Evolutionary conservation across 2,797 vertebrate genomes (phyloP).

Genomic region (Balearica regulorum): DNA sequence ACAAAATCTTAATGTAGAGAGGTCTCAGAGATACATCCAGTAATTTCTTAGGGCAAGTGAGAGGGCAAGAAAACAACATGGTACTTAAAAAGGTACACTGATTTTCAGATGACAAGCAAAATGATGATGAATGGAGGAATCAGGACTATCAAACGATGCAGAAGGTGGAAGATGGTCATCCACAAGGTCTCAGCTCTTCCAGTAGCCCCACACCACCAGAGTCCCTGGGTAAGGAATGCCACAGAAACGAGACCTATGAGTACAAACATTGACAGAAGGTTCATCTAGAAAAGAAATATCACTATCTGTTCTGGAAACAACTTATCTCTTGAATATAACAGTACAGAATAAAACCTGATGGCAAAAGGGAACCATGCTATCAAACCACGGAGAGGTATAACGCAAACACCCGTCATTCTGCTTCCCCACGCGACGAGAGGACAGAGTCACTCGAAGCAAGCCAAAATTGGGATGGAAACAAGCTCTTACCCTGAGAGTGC

Average conservation of each 20-base stretch:
- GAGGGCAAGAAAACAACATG: background rate
- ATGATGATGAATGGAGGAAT: background rate
- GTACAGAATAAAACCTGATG: background rate
- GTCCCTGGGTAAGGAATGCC: background rate
- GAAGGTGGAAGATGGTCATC: background rate
- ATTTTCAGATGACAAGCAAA: background rate
- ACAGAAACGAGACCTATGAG: background rate
- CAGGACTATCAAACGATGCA: background rate
- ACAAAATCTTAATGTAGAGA: background rate
- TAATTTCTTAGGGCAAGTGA: background rate
- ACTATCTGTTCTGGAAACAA: background rate
- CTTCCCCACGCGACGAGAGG: background rate
- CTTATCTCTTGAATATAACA: background rate
- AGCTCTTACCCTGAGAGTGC: background rate
- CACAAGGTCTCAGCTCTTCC: background rate
- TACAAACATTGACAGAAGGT: rapidly evolving
- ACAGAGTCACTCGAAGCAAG: background rate
- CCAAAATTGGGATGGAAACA: background rate
- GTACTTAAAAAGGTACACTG: background rate
- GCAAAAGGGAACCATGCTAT: background rate
- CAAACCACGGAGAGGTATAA: background rate
- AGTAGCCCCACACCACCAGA: background rate
- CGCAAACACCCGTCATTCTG: rapidly evolving
- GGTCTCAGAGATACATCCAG: background rate
- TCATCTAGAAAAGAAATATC: background rate